phyloP scores from a whole-genome alignment of 2,113 vertebrate species.

The Xiphias gladius region DNA sequence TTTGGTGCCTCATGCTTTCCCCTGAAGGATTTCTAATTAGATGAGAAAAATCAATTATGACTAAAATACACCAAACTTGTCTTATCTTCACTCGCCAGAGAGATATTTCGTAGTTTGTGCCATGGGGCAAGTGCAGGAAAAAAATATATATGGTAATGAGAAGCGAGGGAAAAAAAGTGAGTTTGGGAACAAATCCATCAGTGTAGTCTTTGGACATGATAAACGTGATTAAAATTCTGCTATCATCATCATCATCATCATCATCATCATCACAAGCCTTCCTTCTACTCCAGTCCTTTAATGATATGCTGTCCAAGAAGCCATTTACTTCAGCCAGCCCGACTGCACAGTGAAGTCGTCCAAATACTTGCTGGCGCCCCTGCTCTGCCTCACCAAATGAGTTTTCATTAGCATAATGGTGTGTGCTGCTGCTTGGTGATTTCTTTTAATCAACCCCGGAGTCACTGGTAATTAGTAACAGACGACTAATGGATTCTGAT shows the following conservation, averaged over 20 bases:
- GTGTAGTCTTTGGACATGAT: constrained; percentile 48
- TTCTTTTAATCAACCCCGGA: constrained; percentile 83
- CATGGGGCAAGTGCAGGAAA: constrained; percentile 37
- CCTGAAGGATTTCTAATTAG: constrained; percentile 67
- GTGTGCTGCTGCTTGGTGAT: constrained; percentile 75
- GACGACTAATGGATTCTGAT: constrained; percentile 79
- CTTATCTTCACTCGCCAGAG: constrained; percentile 67
- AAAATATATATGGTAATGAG: constrained; percentile 63
- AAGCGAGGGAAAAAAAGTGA: constrained; percentile 11
- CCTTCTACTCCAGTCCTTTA: constrained; percentile 38
- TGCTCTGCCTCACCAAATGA: constrained; percentile 76
- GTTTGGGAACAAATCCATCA: constrained; percentile 42
- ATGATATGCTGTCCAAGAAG: constrained; percentile 69
- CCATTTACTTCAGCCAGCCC: constrained; percentile 49
- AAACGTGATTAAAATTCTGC: constrained; percentile 63
- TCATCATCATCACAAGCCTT: constrained; percentile 57
- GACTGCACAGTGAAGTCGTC: constrained; percentile 47
- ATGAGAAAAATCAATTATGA: constrained; percentile 69
- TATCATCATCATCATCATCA: constrained; percentile 59
- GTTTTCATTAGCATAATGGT: constrained; percentile 82
- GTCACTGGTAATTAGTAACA: constrained; percentile 79
- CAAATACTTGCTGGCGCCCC: constrained; percentile 65
- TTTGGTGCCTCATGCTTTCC: constrained; percentile 18
- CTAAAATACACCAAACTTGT: constrained; percentile 50
- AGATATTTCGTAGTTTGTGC: constrained; percentile 59